These are phyloP conservation scores for Lithobates sylvaticus DNA, from an alignment of 2,797 vertebrate species.

Conservation along the genomic window DNA sequence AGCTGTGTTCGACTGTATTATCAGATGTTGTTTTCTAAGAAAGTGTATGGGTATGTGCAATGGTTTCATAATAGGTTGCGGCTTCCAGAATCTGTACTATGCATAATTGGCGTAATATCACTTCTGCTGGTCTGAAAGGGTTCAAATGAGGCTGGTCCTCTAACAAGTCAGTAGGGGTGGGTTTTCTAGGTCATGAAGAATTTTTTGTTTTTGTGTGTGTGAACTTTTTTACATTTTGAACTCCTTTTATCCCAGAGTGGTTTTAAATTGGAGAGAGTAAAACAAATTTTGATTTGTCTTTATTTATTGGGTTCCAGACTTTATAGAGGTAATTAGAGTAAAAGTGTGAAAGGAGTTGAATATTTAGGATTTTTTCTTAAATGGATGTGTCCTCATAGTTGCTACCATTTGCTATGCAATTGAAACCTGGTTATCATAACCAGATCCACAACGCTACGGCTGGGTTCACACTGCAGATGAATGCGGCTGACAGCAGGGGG, in stretches of 20 bases:
- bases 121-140: neutral
- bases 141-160: conserved; percentile 42
- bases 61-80: neutral
- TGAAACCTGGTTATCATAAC: neutral
- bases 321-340: neutral
- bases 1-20: conserved; percentile 10
- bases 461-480: too few relatives aligned
- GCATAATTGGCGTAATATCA: neutral
- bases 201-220: neutral
- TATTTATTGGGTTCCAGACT: neutral
- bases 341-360: neutral
- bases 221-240: neutral
- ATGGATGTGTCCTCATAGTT: neutral
- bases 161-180: neutral
- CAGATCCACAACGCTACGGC: neutral
- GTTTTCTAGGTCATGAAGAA: neutral
- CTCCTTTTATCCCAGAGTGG: neutral
- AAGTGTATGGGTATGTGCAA: conserved; percentile 2
- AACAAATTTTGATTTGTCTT: neutral
- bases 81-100: neutral
- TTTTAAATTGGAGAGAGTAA: neutral
- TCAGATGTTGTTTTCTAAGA: conserved; percentile 9
- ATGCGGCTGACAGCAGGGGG: too few relatives aligned
- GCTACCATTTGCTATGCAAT: neutral
- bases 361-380: neutral